Evolutionary conservation across 2,113 vertebrate genomes (phyloP).

Genomic region (Notothenia coriiceps): DNA sequence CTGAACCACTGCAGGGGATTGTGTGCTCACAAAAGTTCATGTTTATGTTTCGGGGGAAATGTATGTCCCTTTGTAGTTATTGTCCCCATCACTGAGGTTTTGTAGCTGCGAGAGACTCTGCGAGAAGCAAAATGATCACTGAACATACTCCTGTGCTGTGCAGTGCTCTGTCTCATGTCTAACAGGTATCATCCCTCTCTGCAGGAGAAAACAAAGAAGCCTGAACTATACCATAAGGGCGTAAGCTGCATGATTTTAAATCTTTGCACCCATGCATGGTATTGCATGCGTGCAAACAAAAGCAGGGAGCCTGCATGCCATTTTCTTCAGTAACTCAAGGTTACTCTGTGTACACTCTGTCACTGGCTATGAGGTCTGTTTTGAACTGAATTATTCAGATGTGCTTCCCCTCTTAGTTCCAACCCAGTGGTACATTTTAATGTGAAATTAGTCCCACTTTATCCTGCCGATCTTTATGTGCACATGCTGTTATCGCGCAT

Average conservation of each 20-base stretch:
- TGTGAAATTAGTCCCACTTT: slow-evolving; percentile 74
- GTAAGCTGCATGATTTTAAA: slow-evolving; percentile 31
- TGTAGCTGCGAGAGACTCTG: slow-evolving; percentile 30
- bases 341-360: slow-evolving; percentile 2
- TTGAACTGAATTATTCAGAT: slow-evolving; percentile 74
- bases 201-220: slow-evolving; percentile 8
- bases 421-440: slow-evolving; percentile 70
- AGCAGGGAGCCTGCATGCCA: slow-evolving; percentile 5
- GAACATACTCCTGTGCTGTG: slow-evolving; percentile 30
- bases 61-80: slow-evolving; percentile 10
- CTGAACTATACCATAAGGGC: slow-evolving; percentile 14
- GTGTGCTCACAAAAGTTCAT: neutral
- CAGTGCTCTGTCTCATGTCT: slow-evolving; percentile 34
- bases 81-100: slow-evolving; percentile 3
- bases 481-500: slow-evolving; percentile 44
- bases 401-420: slow-evolving; percentile 65
- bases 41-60: slow-evolving; percentile 31
- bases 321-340: slow-evolving; percentile 10
- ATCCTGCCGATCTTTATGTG: slow-evolving; percentile 49
- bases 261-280: slow-evolving; percentile 45
- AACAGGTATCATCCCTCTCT: slow-evolving; percentile 24
- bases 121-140: slow-evolving; percentile 46
- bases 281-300: slow-evolving; percentile 30
- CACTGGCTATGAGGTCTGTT: slow-evolving; percentile 39
- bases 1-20: slow-evolving; percentile 22